A percentile compares a stretch with the other conserved stretches of the same genome.
Evolutionary conservation across 64 coral and sea anemone species (phyloP).

Genomic region (Montipora foliosa): DNA sequence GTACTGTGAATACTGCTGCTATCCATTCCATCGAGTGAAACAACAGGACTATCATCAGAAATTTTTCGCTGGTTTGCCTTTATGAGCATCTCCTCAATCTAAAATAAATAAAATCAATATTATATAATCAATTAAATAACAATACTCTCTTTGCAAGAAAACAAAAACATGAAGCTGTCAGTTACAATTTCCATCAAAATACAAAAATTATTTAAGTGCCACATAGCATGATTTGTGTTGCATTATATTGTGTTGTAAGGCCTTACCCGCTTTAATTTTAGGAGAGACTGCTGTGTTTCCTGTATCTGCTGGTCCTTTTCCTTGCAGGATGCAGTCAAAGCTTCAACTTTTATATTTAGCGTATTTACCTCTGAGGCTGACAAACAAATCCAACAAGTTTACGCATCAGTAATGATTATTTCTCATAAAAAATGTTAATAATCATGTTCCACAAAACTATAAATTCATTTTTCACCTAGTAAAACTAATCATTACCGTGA

Average conservation of each 20-base stretch:
- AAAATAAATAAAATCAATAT: background rate
- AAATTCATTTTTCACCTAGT: no score
- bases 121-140: background rate
- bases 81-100: conserved; percentile 76
- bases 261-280: conserved; percentile 80
- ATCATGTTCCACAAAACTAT: no score
- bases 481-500: no score
- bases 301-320: conserved; percentile 84
- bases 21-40: conserved; percentile 50
- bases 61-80: conserved; percentile 50
- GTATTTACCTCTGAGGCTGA: conserved; percentile 95
- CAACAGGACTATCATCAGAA: conserved; percentile 59
- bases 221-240: no score
- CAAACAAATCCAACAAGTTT: conserved; percentile 21
- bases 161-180: no score
- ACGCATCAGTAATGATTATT: background rate
- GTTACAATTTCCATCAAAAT: no score
- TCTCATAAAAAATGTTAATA: no score
- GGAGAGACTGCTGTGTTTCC: conserved; percentile 69
- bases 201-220: background rate
- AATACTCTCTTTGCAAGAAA: no score
- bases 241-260: background rate
- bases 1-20: conserved; percentile 62
- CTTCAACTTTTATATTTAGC: conserved; percentile 90
- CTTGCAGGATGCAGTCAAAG: conserved; percentile 74